Base-by-base conservation (phyloP, 2,888 invertebrate species). In the Frankliniella fusca region DNA sequence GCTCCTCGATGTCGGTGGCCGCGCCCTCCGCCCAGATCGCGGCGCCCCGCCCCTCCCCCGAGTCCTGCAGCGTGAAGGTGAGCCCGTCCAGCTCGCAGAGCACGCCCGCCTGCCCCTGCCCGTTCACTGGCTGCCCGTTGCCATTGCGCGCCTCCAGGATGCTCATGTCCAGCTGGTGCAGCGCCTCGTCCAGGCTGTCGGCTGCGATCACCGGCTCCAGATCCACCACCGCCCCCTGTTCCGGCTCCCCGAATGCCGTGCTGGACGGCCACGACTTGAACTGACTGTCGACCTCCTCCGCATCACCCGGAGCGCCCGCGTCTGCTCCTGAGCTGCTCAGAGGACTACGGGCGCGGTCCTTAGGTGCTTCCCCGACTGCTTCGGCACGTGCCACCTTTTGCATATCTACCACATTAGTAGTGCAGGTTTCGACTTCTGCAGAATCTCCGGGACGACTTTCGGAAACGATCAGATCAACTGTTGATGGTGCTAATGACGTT, bases 121-220 rank as follows among this genome's bases (percentile, higher is more conserved):
- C 54, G 54, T 54, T 2, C 54, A 18, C 61, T 0, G 18, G 20
- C 61, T 18, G 61, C 61, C 7, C 20, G 15, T 15, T 18, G 11
- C 61, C 70, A 27, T 27, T 23, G 23, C 27, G 23, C 23, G 70
- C 70, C 11, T 23, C 12, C 70, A 27, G 70, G 23, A 76, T 76
- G 27, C 27, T 76, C 70, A 76, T 23, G 70, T 76, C 70, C 23
- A 76, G 70, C 70, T 76, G 70, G 11, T 27, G 70, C 11, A 76
- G 27, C 23, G 70, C 70, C 70, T 76, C 70, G 70, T 23, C 27
- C 23, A 76, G 23, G 70, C 12, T 76, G 70, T 23, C 23, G 23
- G 70, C 70, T 10, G 70, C 70, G 70, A 76, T 76, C 70, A 76
- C 70, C 9, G 70, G 27, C 70, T 76, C 70, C 23, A 76, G 12